These are phyloP conservation scores for Brachyistius frenatus DNA, from an alignment of 2,113 vertebrate species.

Conservation along the genomic window DNA sequence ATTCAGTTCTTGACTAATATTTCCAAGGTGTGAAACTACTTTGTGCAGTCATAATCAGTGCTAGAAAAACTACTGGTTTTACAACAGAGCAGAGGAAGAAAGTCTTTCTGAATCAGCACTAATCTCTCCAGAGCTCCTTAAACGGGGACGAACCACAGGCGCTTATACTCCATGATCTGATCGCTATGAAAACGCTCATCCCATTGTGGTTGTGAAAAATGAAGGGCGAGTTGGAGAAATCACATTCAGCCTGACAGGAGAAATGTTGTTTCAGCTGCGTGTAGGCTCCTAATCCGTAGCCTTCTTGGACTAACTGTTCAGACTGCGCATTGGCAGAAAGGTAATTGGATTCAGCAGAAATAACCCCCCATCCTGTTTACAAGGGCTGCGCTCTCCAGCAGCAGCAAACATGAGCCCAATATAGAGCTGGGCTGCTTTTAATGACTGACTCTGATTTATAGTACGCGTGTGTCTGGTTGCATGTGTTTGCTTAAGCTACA, in stretches of 20 bases:
- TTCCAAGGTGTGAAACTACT: not conserved
- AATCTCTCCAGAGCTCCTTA: constrained; percentile 49
- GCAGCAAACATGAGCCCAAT: constrained; percentile 24
- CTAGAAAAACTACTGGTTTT: not conserved
- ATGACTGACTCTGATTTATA: not conserved
- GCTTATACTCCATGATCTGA: constrained; percentile 23
- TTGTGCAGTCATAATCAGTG: not conserved
- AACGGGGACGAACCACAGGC: constrained; percentile 25
- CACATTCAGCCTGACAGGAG: constrained; percentile 30
- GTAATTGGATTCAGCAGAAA: constrained; percentile 82
- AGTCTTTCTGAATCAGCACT: constrained; percentile 14
- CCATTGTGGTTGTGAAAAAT: constrained; percentile 40
- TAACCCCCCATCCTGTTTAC: constrained; percentile 70
- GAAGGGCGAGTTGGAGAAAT: constrained; percentile 41
- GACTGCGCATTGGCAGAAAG: constrained; percentile 74
- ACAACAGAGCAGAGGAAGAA: constrained; percentile 23
- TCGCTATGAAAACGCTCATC: constrained; percentile 36
- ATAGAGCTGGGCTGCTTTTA: constrained; percentile 3
- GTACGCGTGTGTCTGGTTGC: not conserved
- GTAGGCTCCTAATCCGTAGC: constrained; percentile 76
- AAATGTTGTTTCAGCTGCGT: constrained; percentile 47
- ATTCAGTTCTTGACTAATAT: not conserved
- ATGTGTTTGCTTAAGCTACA: no score
- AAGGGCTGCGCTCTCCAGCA: constrained; percentile 19
- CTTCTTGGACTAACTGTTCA: constrained; percentile 62